Percentiles rank a stretch among this genome's conserved stretches.
Evolutionary conservation across 2,797 vertebrate genomes (phyloP).

Genomic region (Acrossocheilus wenchowensis): DNA sequence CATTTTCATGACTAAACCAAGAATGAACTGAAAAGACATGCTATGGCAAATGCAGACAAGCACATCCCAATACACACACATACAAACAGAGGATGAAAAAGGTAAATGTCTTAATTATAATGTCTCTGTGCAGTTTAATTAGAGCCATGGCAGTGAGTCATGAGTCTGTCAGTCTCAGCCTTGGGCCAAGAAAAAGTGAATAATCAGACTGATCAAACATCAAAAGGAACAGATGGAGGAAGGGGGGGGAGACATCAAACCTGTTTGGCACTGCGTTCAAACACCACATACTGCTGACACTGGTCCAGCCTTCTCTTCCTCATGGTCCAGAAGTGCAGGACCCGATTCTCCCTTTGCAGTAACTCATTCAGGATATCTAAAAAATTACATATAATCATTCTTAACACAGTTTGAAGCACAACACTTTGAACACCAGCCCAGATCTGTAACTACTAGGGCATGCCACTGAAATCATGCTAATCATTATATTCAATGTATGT

Average conservation of each 20-base stretch:
- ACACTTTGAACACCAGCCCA: constrained; percentile 87
- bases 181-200: background rate
- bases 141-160: constrained; percentile 14
- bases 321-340: constrained; percentile 99
- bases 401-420: constrained; percentile 70
- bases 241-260: constrained; percentile 32
- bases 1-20: background rate
- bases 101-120: constrained; percentile 41
- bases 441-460: background rate
- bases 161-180: constrained; percentile 21
- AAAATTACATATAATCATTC: constrained; percentile 60
- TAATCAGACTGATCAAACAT: background rate
- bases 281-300: constrained; percentile 98
- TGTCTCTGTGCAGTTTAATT: constrained; percentile 36
- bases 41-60: background rate
- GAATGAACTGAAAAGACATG: background rate
- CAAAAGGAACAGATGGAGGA: constrained; percentile 7
- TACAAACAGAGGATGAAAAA: background rate
- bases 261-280: constrained; percentile 98
- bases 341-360: constrained; percentile 97
- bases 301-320: constrained; percentile 95
- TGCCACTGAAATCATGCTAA: constrained; percentile 81
- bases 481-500: background rate
- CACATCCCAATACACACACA: background rate
- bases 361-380: constrained; percentile 83